Percentiles rank a stretch among this genome's conserved stretches.
These are phyloP conservation scores for Lindbergichthys nudifrons DNA, from an alignment of 2,797 vertebrate genomes.

Conservation along the genomic window DNA sequence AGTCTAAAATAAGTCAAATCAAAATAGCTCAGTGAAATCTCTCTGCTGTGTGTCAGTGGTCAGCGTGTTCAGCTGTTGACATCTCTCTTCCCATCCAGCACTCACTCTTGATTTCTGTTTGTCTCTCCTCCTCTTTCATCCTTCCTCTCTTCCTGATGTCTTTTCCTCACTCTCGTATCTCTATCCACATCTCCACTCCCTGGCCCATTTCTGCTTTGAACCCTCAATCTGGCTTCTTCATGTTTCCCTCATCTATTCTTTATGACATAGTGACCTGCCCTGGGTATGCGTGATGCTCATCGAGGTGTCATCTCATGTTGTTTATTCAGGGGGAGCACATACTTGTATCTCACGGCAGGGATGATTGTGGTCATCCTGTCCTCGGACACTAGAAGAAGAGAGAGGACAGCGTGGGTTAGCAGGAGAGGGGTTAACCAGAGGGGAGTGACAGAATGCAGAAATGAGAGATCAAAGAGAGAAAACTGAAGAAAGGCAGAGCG, in stretches of 20 bases:
- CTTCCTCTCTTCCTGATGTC: conserved; percentile 18
- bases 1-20: conserved; percentile 77
- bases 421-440: not conserved
- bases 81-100: conserved; percentile 52
- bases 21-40: conserved; percentile 78
- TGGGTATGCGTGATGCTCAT: conserved; percentile 53
- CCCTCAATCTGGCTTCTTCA: conserved; percentile 15
- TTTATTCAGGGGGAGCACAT: conserved; percentile 50
- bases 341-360: conserved; percentile 51
- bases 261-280: conserved; percentile 20
- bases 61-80: conserved; percentile 80
- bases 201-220: conserved; percentile 25
- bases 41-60: conserved; percentile 59
- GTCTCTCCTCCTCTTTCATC: conserved; percentile 36
- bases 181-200: conserved; percentile 29
- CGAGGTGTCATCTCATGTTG: conserved; percentile 54
- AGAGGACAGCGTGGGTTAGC: conserved; percentile 13
- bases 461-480: conserved; percentile 46
- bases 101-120: conserved; percentile 44
- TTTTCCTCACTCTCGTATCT: conserved; percentile 1
- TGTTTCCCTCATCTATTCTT: conserved; percentile 19
- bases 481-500: conserved; percentile 9
- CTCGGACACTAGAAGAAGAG: conserved; percentile 24
- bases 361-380: conserved; percentile 55
- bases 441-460: conserved; percentile 39